Conservation (phyloP, 1,140 invertebrate species). For the Episyrphus balteatus region DNA sequence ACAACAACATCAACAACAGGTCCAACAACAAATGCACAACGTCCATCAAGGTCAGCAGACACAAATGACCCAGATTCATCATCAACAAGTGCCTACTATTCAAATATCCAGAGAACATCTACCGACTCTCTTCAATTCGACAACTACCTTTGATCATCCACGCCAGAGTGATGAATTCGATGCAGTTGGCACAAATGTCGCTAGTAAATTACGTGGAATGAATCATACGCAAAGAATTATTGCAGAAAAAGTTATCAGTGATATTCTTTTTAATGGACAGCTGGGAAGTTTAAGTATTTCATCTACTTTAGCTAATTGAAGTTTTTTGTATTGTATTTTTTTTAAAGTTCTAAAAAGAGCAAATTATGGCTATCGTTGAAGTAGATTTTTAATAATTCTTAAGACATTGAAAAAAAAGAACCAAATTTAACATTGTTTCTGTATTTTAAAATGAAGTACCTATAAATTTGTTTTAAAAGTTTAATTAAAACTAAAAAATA, state of each 20-base stretch:
- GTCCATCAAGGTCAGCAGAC: slow-evolving; percentile 9
- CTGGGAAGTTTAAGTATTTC: slow-evolving; percentile 32
- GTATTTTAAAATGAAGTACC: too few relatives aligned
- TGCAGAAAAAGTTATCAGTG: slow-evolving; percentile 37
- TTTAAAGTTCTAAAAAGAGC: too few relatives aligned
- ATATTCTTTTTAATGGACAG: slow-evolving; percentile 38
- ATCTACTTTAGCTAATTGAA: slow-evolving; percentile 24
- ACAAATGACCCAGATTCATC: slow-evolving; percentile 10
- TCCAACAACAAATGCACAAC: slow-evolving; percentile 11
- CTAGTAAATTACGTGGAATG: slow-evolving; percentile 35
- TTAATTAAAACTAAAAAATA: too few relatives aligned
- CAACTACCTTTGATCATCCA: slow-evolving; percentile 14
- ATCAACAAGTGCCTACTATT: slow-evolving; percentile 28
- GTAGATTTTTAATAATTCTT: too few relatives aligned
- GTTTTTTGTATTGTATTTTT: too few relatives aligned
- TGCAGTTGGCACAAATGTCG: slow-evolving; percentile 36
- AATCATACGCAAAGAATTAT: slow-evolving; percentile 35
- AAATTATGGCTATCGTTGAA: too few relatives aligned
- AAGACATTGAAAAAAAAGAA: too few relatives aligned
- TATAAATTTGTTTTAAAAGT: too few relatives aligned
- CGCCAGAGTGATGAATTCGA: slow-evolving; percentile 31
- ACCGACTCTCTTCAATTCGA: slow-evolving; percentile 23
- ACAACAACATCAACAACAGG: slow-evolving; percentile 30
- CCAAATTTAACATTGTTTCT: too few relatives aligned
- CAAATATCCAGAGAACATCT: slow-evolving; percentile 31